phyloP scores from a whole-genome alignment of 1,140 invertebrate genomes.

The Caenorhabditis briggsae region DNA sequence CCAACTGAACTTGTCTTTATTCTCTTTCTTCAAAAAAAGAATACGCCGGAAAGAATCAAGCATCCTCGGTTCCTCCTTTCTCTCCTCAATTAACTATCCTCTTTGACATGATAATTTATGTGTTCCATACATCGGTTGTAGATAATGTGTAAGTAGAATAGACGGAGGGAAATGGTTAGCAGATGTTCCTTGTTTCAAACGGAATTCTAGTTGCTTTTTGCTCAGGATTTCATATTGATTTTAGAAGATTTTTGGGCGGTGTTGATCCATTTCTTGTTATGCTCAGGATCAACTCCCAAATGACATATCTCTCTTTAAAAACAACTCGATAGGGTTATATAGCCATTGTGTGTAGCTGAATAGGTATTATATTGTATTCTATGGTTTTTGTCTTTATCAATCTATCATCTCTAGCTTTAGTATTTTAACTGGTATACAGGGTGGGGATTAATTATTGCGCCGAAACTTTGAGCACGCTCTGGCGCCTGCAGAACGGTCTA shows the following conservation, averaged over 20 bases:
- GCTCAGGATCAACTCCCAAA: neutral
- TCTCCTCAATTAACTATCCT: constrained; percentile 53
- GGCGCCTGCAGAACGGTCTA: no score
- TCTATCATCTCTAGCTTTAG: no score
- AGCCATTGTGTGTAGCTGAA: no score
- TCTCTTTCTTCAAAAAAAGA: neutral
- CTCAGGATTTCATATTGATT: neutral
- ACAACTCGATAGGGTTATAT: neutral
- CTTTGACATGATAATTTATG: constrained; percentile 53
- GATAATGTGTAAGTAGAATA: constrained; percentile 26
- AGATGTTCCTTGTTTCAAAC: constrained; percentile 32
- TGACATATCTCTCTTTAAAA: neutral
- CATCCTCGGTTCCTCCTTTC: neutral
- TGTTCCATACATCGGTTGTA: neutral
- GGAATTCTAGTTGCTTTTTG: neutral
- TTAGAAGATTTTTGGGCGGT: neutral
- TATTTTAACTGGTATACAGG: no score
- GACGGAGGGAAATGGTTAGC: constrained; percentile 49
- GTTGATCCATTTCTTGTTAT: neutral
- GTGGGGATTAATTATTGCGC: no score
- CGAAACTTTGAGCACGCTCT: no score
- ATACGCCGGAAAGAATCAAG: constrained; percentile 12
- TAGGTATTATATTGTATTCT: no score
- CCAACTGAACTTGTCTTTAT: neutral
- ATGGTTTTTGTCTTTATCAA: no score